phyloP scores from a whole-genome alignment of 2,888 invertebrate species.

The Epinotia bilunana region DNA sequence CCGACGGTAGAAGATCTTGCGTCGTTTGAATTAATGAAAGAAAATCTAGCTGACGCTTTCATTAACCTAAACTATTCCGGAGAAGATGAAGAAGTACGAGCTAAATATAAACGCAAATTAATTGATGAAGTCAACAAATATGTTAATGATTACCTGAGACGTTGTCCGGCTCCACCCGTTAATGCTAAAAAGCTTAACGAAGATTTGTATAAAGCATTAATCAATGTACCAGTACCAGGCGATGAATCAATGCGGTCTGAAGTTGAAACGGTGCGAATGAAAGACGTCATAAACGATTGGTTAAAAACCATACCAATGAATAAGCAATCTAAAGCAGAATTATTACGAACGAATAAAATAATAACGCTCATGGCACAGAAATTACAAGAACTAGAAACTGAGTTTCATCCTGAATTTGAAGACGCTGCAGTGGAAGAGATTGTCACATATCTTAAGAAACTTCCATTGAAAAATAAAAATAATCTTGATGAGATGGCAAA shows the following conservation, averaged over 20 bases:
- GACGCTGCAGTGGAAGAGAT: constrained; percentile 56
- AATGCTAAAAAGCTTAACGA: constrained; percentile 55
- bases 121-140: constrained; percentile 59
- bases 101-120: constrained; percentile 59
- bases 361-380: constrained; percentile 57
- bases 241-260: constrained; percentile 58
- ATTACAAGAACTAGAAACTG: constrained; percentile 60
- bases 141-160: constrained; percentile 60
- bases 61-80: constrained; percentile 61
- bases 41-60: constrained; percentile 66
- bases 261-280: constrained; percentile 60
- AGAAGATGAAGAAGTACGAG: constrained; percentile 51
- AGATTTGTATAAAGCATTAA: constrained; percentile 59
- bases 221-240: constrained; percentile 58
- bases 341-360: constrained; percentile 56
- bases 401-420: constrained; percentile 45
- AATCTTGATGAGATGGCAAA: constrained; percentile 49
- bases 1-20: constrained; percentile 55
- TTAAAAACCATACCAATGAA: constrained; percentile 56
- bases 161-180: constrained; percentile 54
- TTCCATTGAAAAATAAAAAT: constrained; percentile 52
- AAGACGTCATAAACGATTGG: constrained; percentile 61
- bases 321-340: constrained; percentile 49
- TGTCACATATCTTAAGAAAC: constrained; percentile 56
- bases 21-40: constrained; percentile 63